Percentiles rank a stretch among this genome's conserved stretches.
These are phyloP conservation scores for Ephydatia muelleri DNA, from an alignment of 37 sponge, comb jelly and placozoan species.

Conservation along the genomic window DNA sequence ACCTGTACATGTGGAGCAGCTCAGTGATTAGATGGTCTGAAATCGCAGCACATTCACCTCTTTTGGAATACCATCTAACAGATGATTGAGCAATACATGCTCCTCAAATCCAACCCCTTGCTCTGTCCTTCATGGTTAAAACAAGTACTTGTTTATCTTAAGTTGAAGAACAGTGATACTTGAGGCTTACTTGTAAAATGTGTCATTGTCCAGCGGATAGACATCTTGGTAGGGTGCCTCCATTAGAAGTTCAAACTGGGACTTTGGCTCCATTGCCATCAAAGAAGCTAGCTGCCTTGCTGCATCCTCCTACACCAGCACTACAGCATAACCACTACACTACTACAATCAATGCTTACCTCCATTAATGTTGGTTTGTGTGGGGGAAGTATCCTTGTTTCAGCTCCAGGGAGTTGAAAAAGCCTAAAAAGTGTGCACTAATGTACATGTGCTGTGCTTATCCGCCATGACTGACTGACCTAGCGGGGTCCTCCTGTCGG, in stretches of 20 bases:
- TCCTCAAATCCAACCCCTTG: slow-evolving; percentile 79
- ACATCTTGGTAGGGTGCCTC: slow-evolving; percentile 36
- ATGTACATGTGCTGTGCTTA: neutral
- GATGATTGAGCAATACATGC: slow-evolving; percentile 80
- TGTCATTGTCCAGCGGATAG: slow-evolving; percentile 88
- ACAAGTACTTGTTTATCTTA: neutral
- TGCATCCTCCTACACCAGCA: slow-evolving; percentile 22
- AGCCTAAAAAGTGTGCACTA: neutral
- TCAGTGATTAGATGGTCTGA: neutral
- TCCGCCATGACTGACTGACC: neutral
- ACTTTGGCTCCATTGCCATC: slow-evolving; percentile 40
- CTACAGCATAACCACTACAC: neutral
- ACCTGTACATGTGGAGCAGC: slow-evolving; percentile 35
- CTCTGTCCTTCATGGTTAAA: slow-evolving; percentile 23
- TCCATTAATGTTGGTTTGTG: slow-evolving; percentile 14
- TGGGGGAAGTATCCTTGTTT: slow-evolving; percentile 13
- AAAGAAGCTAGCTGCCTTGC: slow-evolving; percentile 4
- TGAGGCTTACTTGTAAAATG: slow-evolving; percentile 25
- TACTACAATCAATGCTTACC: neutral
- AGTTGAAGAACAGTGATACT: neutral
- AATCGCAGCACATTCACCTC: slow-evolving; percentile 24
- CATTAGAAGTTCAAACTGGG: slow-evolving; percentile 62
- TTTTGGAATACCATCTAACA: slow-evolving; percentile 57
- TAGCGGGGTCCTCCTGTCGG: neutral
- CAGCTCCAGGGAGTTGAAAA: slow-evolving; percentile 4